phyloP scores from a whole-genome alignment of 2,113 vertebrate genomes.

The Echinops telfairi region DNA sequence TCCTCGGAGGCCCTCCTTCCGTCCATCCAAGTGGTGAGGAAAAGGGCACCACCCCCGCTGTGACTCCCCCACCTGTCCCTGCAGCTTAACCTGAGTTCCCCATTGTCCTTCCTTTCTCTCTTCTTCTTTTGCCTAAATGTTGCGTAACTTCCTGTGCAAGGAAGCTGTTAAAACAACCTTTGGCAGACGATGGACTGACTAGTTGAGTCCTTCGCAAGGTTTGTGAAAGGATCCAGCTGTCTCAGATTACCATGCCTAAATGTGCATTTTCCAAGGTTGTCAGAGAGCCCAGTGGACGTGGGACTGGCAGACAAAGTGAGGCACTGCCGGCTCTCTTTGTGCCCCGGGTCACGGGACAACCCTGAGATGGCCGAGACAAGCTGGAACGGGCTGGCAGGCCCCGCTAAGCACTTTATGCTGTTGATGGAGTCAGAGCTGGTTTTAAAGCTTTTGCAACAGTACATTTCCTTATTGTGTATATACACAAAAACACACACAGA shows the following conservation, averaged over 20 bases:
- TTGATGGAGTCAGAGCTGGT: conserved; percentile 47
- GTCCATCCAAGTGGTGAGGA: neutral
- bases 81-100: conserved; percentile 18
- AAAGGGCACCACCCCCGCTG: neutral
- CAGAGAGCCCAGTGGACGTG: conserved; percentile 18
- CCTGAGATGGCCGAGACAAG: conserved; percentile 42
- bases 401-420: conserved; percentile 59
- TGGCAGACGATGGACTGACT: conserved; percentile 68
- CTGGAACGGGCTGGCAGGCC: conserved; percentile 56
- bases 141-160: conserved; percentile 46
- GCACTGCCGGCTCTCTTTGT: conserved; percentile 68
- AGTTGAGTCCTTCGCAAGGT: conserved; percentile 46
- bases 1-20: neutral
- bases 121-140: neutral
- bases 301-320: conserved; percentile 53
- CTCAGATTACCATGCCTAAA: conserved; percentile 72
- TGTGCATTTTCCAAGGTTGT: conserved; percentile 74
- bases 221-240: conserved; percentile 80
- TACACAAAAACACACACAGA: neutral
- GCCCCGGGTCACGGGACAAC: conserved; percentile 5
- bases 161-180: conserved; percentile 55
- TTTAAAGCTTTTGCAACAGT: conserved; percentile 41
- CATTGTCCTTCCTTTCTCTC: neutral
- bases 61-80: neutral
- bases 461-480: neutral